Percentiles rank a stretch among this genome's conserved stretches.
phyloP scores from a whole-genome alignment of 2,888 invertebrate species.

The Epistrophella euchroma region DNA sequence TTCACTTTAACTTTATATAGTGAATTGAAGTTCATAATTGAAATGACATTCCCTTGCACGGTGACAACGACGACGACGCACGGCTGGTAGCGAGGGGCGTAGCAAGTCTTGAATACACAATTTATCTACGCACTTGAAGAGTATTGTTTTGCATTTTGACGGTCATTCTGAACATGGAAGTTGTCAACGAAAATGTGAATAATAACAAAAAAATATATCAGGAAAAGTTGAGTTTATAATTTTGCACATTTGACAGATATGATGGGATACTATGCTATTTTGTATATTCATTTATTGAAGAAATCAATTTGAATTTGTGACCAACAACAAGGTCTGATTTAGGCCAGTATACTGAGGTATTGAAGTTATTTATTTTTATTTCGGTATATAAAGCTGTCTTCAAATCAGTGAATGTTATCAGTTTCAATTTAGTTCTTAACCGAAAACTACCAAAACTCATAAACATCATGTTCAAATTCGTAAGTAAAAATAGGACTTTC shows the following conservation, averaged over 20 bases:
- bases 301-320: not conserved
- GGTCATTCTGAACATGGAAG: conserved; percentile 39
- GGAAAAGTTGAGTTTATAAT: not conserved
- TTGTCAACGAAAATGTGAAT: conserved; percentile 1
- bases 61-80: not conserved
- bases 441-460: conserved; percentile 23
- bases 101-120: conserved; percentile 30
- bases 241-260: not conserved
- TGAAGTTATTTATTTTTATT: not conserved
- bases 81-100: no score
- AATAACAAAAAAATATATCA: not conserved
- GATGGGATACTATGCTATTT: no score
- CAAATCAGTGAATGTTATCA: not conserved
- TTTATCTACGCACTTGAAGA: not conserved
- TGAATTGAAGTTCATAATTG: not conserved
- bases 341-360: not conserved
- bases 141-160: conserved; percentile 5
- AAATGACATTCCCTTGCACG: conserved; percentile 47
- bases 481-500: conserved; percentile 21
- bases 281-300: not conserved
- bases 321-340: no score
- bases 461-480: conserved; percentile 66
- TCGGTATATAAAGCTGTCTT: conserved; percentile 31
- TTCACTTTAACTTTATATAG: conserved; percentile 46
- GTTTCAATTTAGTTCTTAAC: conserved; percentile 29